These are phyloP conservation scores for Drosophila leonis DNA, from an alignment of 2,888 invertebrate species.

Conservation along the genomic window DNA sequence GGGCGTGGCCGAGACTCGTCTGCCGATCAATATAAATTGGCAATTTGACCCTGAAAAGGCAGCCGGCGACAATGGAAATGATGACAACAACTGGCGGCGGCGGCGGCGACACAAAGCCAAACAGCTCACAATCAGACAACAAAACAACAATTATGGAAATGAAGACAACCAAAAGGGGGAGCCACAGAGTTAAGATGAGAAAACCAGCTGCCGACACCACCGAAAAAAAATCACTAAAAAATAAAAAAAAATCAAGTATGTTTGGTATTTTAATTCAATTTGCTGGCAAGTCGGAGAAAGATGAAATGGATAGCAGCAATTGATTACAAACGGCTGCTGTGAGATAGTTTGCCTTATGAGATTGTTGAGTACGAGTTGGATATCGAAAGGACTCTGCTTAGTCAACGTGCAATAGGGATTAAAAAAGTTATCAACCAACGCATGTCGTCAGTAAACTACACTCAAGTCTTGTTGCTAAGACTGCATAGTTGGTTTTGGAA, in stretches of 20 bases:
- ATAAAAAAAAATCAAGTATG: slow-evolving; percentile 43
- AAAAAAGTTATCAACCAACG: no score
- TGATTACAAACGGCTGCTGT: slow-evolving; percentile 8
- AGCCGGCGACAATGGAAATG: slow-evolving; percentile 50
- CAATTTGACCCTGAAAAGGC: slow-evolving; percentile 78
- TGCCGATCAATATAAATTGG: slow-evolving; percentile 77
- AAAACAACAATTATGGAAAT: slow-evolving; percentile 73
- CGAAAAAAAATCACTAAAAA: slow-evolving; percentile 31
- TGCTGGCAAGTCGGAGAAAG: slow-evolving; percentile 40
- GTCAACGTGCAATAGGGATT: background rate
- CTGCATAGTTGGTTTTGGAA: background rate
- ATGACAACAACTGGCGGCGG: slow-evolving; percentile 42
- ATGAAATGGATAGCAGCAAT: slow-evolving; percentile 51
- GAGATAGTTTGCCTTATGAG: background rate
- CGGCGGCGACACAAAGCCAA: slow-evolving; percentile 44
- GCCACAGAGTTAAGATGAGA: slow-evolving; percentile 10
- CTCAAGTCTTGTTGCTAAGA: background rate
- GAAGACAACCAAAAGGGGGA: slow-evolving; percentile 25
- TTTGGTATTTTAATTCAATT: slow-evolving; percentile 75
- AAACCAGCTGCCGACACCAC: slow-evolving; percentile 51
- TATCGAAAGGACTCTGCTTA: slow-evolving; percentile 15
- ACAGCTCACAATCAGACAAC: slow-evolving; percentile 44
- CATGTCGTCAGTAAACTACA: background rate
- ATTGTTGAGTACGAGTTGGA: background rate
- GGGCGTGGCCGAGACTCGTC: slow-evolving; percentile 31